Evolutionary conservation across 2,113 vertebrate genomes (phyloP).

Genomic region (Typhlomys cinereus): DNA sequence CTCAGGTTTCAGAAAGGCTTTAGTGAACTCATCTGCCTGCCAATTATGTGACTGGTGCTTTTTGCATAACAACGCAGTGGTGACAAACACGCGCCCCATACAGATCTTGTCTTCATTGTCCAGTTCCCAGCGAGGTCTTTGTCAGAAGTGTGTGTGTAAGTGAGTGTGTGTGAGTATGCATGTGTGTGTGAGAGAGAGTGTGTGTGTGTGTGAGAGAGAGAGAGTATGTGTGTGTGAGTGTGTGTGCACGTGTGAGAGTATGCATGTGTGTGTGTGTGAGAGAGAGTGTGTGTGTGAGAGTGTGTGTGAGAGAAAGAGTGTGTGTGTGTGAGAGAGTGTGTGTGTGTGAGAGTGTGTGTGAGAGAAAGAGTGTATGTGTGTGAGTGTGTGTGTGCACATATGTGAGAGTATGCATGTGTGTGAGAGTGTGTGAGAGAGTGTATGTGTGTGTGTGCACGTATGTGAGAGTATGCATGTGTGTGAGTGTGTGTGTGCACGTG

Average conservation of each 20-base stretch:
- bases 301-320: fast-evolving
- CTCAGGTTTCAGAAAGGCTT: neutral
- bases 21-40: neutral
- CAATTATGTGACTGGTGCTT: neutral
- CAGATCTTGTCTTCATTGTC: neutral
- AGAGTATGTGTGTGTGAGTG: no score
- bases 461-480: no score
- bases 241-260: no score
- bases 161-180: neutral
- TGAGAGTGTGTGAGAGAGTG: no score
- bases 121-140: neutral
- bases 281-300: no score
- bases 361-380: no score
- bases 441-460: neutral
- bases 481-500: fast-evolving
- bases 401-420: neutral
- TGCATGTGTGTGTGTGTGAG: neutral
- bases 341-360: no score
- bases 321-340: no score
- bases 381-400: no score
- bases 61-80: neutral
- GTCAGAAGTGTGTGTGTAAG: neutral
- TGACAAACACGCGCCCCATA: neutral
- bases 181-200: neutral
- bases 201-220: neutral